Conservation (phyloP, 2,113 vertebrate genomes). For the Phaethornis superciliosus region DNA sequence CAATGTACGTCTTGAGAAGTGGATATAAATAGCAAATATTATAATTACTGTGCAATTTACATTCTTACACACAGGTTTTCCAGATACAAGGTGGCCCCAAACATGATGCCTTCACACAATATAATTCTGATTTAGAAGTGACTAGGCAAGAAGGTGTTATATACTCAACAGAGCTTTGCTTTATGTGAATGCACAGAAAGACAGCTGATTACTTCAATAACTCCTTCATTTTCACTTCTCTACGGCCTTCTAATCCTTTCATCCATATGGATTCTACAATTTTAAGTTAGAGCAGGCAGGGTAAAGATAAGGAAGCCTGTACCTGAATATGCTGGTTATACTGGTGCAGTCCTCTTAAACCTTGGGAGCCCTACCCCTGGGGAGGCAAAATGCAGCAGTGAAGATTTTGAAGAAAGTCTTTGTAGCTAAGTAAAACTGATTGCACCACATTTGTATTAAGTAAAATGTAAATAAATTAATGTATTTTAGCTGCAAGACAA, state of each 20-base stretch:
- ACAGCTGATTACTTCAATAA: neutral
- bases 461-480: neutral
- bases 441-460: neutral
- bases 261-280: neutral
- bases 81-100: neutral
- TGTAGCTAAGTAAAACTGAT: too few relatives aligned
- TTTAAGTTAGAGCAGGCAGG: accelerated
- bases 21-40: neutral
- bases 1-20: neutral
- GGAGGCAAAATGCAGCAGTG: neutral
- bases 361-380: neutral
- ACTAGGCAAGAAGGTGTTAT: neutral
- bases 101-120: neutral
- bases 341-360: neutral
- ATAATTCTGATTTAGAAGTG: neutral
- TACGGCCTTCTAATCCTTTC: neutral
- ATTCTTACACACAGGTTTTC: neutral
- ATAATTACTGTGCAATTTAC: neutral
- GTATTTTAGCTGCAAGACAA: neutral
- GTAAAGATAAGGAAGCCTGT: neutral
- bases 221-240: neutral
- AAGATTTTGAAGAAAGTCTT: neutral
- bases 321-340: neutral
- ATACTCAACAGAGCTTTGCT: neutral
- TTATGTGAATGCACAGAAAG: neutral